These are phyloP conservation scores for Drosophila kohkoa DNA, from an alignment of 1,140 invertebrate genomes.

Conservation along the genomic window DNA sequence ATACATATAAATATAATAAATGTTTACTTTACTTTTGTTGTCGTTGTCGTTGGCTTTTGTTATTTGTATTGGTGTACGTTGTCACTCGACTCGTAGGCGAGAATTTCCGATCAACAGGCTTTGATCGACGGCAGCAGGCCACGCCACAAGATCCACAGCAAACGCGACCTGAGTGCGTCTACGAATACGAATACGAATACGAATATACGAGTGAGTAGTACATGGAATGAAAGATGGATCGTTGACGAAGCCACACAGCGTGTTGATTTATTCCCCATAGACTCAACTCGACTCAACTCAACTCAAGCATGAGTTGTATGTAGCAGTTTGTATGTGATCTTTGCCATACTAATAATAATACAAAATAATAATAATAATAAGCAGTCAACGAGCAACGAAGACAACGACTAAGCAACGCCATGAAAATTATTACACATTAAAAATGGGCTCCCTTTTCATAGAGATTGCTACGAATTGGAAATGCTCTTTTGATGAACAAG, in stretches of 20 bases:
- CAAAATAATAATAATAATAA: constrained; percentile 29
- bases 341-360: constrained; percentile 44
- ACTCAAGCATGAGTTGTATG: constrained; percentile 36
- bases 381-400: constrained; percentile 29
- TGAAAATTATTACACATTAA: constrained; percentile 47
- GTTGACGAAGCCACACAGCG: constrained; percentile 84
- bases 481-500: constrained; percentile 19
- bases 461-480: constrained; percentile 6
- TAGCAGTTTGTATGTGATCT: constrained; percentile 43
- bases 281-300: constrained; percentile 44
- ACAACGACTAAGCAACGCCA: constrained; percentile 35
- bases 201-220: neutral
- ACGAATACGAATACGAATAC: neutral
- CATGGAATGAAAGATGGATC: constrained; percentile 67
- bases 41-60: constrained; percentile 51
- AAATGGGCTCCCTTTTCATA: constrained; percentile 28
- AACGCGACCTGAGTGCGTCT: neutral
- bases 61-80: constrained; percentile 47
- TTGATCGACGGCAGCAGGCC: constrained; percentile 78
- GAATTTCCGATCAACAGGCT: constrained; percentile 80
- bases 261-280: constrained; percentile 84
- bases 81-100: constrained; percentile 79
- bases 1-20: constrained; percentile 22
- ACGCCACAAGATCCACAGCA: constrained; percentile 52
- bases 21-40: constrained; percentile 56